phyloP scores from a whole-genome alignment of 2,113 vertebrate species.

The Pyxicephalus adspersus region DNA sequence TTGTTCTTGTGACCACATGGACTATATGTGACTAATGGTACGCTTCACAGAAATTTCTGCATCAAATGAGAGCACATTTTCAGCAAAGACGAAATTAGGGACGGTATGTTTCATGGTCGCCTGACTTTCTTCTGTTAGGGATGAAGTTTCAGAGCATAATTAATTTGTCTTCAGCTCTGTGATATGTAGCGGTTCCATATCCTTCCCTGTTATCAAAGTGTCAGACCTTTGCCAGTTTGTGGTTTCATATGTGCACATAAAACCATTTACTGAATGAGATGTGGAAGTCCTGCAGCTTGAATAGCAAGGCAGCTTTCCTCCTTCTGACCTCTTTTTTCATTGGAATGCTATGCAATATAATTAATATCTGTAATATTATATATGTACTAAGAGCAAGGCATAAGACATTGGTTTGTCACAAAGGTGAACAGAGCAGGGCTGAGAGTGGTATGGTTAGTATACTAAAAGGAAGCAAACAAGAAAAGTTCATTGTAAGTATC shows the following conservation, averaged over 20 bases:
- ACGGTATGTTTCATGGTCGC: neutral
- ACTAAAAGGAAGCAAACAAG: no score
- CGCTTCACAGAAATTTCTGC: neutral
- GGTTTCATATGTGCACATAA: neutral
- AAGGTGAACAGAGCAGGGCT: no score
- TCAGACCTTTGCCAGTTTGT: conserved; percentile 23
- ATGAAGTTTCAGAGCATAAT: conserved; percentile 14
- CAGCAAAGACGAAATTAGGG: neutral
- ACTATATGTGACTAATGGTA: neutral
- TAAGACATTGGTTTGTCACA: no score
- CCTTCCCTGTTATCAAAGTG: conserved; percentile 14
- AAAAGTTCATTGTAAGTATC: no score
- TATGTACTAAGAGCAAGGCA: no score
- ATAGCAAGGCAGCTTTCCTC: neutral
- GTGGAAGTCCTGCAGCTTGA: neutral
- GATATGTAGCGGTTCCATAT: neutral
- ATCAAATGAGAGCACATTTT: neutral
- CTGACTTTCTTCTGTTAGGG: neutral
- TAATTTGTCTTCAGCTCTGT: conserved; percentile 2
- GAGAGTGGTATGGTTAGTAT: no score
- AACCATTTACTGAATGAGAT: conserved; percentile 10
- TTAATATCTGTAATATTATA: no score
- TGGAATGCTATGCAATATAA: no score
- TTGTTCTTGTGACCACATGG: neutral
- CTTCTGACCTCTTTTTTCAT: no score